A percentile compares a stretch with the other conserved stretches of the same genome.
Conservation (phyloP, 1,140 invertebrate species). For the Drosophila setifemur region DNA sequence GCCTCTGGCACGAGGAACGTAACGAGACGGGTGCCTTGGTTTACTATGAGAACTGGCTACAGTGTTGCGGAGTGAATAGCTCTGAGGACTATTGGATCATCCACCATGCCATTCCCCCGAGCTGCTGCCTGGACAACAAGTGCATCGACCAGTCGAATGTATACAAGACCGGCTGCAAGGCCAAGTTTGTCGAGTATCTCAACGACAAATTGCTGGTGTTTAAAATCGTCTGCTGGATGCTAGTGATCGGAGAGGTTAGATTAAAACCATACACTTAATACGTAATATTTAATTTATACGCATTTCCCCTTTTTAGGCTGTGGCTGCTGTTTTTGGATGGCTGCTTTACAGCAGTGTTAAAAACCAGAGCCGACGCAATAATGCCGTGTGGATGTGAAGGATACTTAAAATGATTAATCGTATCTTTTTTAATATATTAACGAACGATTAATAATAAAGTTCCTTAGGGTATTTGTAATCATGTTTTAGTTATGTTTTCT, state of each 20-base stretch:
- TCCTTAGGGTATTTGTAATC: no score
- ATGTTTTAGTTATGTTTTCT: no score
- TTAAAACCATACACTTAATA: not conserved
- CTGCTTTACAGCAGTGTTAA: conserved; percentile 65
- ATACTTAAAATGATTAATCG: no score
- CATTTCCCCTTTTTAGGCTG: conserved; percentile 26
- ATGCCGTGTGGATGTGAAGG: conserved; percentile 73
- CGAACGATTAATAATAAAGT: no score
- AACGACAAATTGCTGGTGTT: conserved; percentile 65
- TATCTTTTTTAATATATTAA: no score
- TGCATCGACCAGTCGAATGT: conserved; percentile 45
- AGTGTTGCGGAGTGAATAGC: conserved; percentile 74
- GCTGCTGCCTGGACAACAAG: conserved; percentile 56
- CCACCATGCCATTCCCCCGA: conserved; percentile 57
- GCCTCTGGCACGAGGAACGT: conserved; percentile 62
- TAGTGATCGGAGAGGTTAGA: conserved; percentile 67
- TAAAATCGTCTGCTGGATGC: conserved; percentile 67
- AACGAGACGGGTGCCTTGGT: conserved; percentile 60
- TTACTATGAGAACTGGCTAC: conserved; percentile 73
- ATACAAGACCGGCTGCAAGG: conserved; percentile 60
- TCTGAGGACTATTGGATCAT: conserved; percentile 61
- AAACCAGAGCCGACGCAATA: conserved; percentile 68
- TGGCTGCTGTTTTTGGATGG: conserved; percentile 67
- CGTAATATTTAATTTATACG: not conserved
- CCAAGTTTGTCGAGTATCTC: conserved; percentile 64